phyloP scores from a whole-genome alignment of 2,113 vertebrate genomes.

The Helogale parvula region DNA sequence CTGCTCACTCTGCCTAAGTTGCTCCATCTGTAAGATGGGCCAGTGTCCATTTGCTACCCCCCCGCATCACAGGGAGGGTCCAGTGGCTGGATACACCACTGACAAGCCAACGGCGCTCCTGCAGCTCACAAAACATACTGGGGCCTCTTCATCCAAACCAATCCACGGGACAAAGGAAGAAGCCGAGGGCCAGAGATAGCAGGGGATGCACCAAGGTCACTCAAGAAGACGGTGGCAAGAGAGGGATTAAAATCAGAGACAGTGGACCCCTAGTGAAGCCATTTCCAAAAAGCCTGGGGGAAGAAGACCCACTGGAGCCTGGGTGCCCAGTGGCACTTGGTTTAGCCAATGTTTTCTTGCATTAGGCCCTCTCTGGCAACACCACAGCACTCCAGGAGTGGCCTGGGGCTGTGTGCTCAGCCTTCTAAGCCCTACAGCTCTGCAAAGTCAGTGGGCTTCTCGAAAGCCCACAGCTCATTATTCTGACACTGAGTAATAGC shows the following conservation, averaged over 20 bases:
- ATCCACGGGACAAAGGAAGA: neutral
- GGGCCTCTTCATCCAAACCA: neutral
- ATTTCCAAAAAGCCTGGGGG: neutral
- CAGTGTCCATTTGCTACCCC: too few species aligned
- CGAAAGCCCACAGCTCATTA: neutral
- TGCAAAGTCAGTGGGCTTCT: neutral
- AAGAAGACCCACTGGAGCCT: neutral
- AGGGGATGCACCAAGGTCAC: neutral
- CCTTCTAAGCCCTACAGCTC: neutral
- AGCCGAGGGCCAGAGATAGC: neutral
- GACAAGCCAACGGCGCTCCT: neutral
- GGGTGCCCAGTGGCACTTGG: neutral
- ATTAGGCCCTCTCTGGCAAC: neutral
- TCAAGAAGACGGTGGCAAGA: neutral
- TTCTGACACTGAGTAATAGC: slow-evolving; percentile 49
- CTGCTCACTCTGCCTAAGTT: neutral
- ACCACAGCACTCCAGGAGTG: neutral
- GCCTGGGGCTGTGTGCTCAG: neutral
- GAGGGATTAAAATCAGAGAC: neutral
- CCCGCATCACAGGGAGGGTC: fast-evolving
- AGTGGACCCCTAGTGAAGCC: neutral
- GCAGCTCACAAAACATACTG: neutral
- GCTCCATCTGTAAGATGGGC: neutral
- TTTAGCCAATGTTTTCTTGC: neutral
- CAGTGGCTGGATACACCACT: fast-evolving